Base-by-base conservation (phyloP, 2,888 invertebrate species). In the Isoperla grammatica region DNA sequence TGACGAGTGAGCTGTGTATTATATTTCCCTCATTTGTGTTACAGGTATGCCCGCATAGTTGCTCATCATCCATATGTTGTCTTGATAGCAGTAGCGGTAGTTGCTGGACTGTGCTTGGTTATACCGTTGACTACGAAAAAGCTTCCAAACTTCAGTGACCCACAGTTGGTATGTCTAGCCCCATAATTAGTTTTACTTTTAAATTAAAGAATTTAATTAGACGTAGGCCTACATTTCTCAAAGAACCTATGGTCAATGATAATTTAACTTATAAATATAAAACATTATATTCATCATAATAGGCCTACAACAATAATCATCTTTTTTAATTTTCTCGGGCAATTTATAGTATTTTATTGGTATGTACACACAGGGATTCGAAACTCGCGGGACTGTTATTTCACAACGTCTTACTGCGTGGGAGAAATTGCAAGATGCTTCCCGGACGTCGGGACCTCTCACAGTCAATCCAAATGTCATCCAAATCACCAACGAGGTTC, bases 381-480 rank as follows among this genome's bases (percentile, higher is more conserved):
- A 94, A 73, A 88, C 95, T 12, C 81, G 95, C 64, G 94, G 94
- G n/a, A 95, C 95, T 1, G 77, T 79, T 46, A 80, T 95, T 68
- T 85, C 91, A 2, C 82, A 88, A 70, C 82, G 92, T 57, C 78
- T 90, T 65, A 86, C 86, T 46, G 85, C 94, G 23, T 95, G 92
- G 90, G 81, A 87, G 68, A 93, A 94, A 76, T 81, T 95, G 56
- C 76, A 87, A 61, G 85, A 88, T 69, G 85, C 88, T 69, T 86
- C 86, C 1, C 79, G 82, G 67, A 82, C 84, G 57, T 85, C 82
- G 56, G 87, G 86, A 55, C 78, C 80, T 40, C 79, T 91, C 15
- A 83, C 84, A 15, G 82, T 84, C 49, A 87, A 92, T 75, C 91
- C 91, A 23, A 64, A 63, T 56, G 67, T 57, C 57, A 13, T 12